phyloP scores from a whole-genome alignment of 2,113 vertebrate genomes.

The Phyllopteryx taeniolatus region DNA sequence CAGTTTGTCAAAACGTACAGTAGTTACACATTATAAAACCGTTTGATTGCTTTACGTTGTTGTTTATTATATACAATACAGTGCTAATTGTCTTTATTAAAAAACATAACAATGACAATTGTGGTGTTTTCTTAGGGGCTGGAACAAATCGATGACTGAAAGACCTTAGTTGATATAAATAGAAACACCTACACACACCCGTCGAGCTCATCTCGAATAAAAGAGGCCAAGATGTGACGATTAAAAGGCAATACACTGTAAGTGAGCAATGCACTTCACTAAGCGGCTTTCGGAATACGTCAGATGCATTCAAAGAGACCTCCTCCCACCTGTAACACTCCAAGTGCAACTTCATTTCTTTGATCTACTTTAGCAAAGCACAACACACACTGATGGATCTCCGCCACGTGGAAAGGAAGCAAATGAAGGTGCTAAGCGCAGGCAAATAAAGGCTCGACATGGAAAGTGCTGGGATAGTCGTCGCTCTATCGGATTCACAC shows the following conservation, averaged over 20 bases:
- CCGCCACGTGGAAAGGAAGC: not conserved
- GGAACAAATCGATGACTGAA: not conserved
- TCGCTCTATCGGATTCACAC: slow-evolving; percentile 3
- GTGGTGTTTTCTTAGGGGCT: too few relatives aligned
- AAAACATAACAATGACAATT: too few relatives aligned
- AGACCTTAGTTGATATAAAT: slow-evolving; percentile 5
- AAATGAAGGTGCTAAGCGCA: slow-evolving; percentile 6
- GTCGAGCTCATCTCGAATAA: slow-evolving; percentile 13
- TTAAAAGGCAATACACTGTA: not conserved
- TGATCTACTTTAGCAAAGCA: not conserved
- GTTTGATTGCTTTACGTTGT: too few relatives aligned
- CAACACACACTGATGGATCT: slow-evolving; percentile 5
- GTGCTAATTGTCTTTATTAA: too few relatives aligned
- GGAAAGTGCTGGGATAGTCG: not conserved
- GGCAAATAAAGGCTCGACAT: slow-evolving; percentile 4
- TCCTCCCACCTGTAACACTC: slow-evolving; percentile 8
- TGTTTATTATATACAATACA: too few relatives aligned
- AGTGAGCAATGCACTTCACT: slow-evolving; percentile 13
- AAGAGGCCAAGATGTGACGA: slow-evolving; percentile 5
- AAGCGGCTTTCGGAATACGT: slow-evolving; percentile 23
- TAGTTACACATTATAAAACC: too few relatives aligned
- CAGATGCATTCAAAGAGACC: slow-evolving; percentile 16
- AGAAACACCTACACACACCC: slow-evolving; percentile 2
- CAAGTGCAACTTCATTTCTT: slow-evolving; percentile 12
- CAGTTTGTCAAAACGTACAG: too few relatives aligned